A percentile compares a stretch with the other conserved stretches of the same genome.
phyloP scores from a whole-genome alignment of 2,113 vertebrate species.

The Vulpes vulpes region DNA sequence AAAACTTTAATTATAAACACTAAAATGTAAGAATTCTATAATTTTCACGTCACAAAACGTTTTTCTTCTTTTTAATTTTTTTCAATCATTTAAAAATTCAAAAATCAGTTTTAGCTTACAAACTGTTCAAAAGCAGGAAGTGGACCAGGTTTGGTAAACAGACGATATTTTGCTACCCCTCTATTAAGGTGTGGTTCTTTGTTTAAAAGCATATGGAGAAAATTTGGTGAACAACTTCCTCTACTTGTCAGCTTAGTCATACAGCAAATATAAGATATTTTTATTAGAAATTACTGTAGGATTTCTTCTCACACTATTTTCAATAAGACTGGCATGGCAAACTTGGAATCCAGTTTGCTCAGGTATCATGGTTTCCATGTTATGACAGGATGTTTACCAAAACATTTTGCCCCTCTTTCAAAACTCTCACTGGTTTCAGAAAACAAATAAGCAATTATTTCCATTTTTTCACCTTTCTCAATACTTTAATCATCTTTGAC shows the following conservation, averaged over 20 bases:
- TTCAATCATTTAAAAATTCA: background rate
- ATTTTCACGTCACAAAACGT: background rate
- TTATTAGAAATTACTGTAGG: background rate
- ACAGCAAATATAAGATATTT: background rate
- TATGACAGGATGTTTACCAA: background rate
- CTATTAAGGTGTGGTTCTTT: background rate
- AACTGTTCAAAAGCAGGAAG: background rate
- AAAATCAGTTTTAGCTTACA: background rate
- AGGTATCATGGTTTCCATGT: background rate
- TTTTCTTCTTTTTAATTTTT: background rate
- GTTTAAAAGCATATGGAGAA: background rate
- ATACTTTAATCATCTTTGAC: background rate
- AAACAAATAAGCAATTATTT: background rate
- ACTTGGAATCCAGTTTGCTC: slow-evolving; percentile 9
- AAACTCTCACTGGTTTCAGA: background rate
- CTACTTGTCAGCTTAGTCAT: background rate
- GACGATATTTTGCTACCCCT: background rate
- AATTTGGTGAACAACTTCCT: background rate
- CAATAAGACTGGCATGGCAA: background rate
- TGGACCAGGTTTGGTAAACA: background rate
- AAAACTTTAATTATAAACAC: background rate
- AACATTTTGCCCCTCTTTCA: slow-evolving; percentile 11
- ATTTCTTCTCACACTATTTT: slow-evolving; percentile 16
- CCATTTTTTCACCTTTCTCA: background rate
- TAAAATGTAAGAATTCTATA: background rate